Evolutionary conservation across 2,888 invertebrate genomes (phyloP).

Genomic region (Minunthozetes semirufus): DNA sequence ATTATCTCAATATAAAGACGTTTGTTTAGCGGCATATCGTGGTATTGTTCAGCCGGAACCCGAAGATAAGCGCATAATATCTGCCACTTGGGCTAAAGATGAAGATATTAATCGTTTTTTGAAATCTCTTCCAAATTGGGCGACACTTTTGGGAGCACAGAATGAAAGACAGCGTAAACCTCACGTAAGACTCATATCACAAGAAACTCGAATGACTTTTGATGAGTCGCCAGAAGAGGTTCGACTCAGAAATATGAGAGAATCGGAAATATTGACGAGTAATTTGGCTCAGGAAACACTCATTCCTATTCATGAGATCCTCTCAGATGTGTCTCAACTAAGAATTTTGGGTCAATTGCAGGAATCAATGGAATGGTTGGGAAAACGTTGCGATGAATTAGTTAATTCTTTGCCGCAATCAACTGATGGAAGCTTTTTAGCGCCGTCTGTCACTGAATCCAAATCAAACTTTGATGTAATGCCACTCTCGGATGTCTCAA

Average conservation of each 20-base stretch:
- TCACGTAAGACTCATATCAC: constrained; percentile 4
- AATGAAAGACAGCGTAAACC: not conserved
- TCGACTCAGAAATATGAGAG: constrained; percentile 69
- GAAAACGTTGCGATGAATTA: constrained; percentile 32
- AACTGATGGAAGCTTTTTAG: not conserved
- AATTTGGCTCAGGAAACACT: constrained; percentile 76
- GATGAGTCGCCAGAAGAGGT: constrained; percentile 73
- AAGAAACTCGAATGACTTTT: constrained; percentile 36
- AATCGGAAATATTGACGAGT: constrained; percentile 85
- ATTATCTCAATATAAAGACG: constrained; percentile 63
- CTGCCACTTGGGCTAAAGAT: constrained; percentile 83
- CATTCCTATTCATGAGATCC: constrained; percentile 73
- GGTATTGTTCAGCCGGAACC: constrained; percentile 68
- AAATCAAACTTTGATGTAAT: constrained; percentile 14
- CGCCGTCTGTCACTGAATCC: constrained; percentile 9
- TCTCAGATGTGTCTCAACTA: constrained; percentile 72
- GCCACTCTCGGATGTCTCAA: constrained; percentile 31
- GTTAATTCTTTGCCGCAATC: constrained; percentile 33
- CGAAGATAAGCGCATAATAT: constrained; percentile 69
- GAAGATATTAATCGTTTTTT: constrained; percentile 89
- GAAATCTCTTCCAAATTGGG: constrained; percentile 69
- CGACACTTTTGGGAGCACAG: constrained; percentile 39
- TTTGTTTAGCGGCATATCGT: constrained; percentile 63
- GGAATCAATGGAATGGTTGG: constrained; percentile 67
- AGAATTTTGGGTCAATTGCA: constrained; percentile 79